Evolutionary conservation across 2,888 invertebrate species (phyloP).

Genomic region (Pachliopta kotzebuea): DNA sequence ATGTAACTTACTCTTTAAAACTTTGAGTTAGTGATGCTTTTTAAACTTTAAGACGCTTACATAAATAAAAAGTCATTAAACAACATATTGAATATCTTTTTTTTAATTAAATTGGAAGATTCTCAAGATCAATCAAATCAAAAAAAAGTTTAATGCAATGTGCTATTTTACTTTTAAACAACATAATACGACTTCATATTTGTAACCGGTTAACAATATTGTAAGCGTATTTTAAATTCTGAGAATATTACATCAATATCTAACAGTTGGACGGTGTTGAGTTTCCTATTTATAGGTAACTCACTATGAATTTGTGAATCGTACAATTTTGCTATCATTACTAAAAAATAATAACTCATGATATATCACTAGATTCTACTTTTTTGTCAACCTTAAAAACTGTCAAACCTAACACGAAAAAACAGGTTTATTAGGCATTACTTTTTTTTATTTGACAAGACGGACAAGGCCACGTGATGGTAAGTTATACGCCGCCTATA

Average conservation of each 20-base stretch:
- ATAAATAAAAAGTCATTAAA: neutral
- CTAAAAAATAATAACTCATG: too few species aligned
- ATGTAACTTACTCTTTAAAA: too few species aligned
- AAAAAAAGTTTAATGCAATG: constrained; percentile 9
- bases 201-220: constrained; percentile 45
- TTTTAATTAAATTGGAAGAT: constrained; percentile 1
- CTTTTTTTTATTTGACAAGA: too few species aligned
- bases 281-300: constrained; percentile 56
- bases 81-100: neutral
- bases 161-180: constrained; percentile 20
- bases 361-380: too few species aligned
- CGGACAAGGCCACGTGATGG: too few species aligned
- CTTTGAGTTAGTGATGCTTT: neutral
- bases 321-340: constrained; percentile 29
- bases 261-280: constrained; percentile 60
- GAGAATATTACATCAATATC: constrained; percentile 57
- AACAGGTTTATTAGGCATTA: too few species aligned
- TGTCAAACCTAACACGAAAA: too few species aligned
- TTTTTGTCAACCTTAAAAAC: too few species aligned
- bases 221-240: constrained; percentile 62
- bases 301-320: constrained; percentile 30
- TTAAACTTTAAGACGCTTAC: neutral
- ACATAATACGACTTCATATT: constrained; percentile 34
- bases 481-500: too few species aligned
- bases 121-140: constrained; percentile 17